These are phyloP conservation scores for Conomelus anceps DNA, from an alignment of 2,888 invertebrate genomes.

Conservation along the genomic window DNA sequence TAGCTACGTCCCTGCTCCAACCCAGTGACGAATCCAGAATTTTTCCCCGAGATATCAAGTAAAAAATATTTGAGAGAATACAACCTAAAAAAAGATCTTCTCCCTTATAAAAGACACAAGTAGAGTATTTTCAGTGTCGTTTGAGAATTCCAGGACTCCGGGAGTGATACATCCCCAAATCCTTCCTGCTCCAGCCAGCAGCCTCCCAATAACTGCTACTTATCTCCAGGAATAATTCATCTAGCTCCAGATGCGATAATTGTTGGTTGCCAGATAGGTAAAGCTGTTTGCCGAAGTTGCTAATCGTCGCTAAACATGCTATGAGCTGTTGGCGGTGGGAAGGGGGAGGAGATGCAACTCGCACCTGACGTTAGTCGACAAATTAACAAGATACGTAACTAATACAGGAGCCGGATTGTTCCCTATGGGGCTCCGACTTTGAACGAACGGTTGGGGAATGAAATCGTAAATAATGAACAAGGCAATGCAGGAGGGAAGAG, in stretches of 20 bases:
- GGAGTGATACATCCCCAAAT: not conserved
- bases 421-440: not conserved
- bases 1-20: too few relatives aligned
- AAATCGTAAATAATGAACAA: not conserved
- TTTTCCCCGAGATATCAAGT: too few relatives aligned
- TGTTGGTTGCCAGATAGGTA: not conserved
- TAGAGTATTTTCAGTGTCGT: too few relatives aligned
- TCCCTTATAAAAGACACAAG: too few relatives aligned
- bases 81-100: too few relatives aligned
- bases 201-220: not conserved
- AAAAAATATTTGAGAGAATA: too few relatives aligned
- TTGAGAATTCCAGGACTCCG: too few relatives aligned
- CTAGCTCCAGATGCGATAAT: not conserved
- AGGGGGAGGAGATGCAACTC: not conserved
- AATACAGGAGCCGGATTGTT: not conserved
- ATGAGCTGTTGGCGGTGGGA: too few relatives aligned
- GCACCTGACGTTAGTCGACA: not conserved
- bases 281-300: not conserved
- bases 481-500: not conserved
- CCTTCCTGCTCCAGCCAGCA: not conserved
- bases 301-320: not conserved
- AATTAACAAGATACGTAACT: not conserved
- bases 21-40: too few relatives aligned
- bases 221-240: not conserved
- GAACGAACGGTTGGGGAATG: not conserved